These are phyloP conservation scores for Yponomeuta sedellus DNA, from an alignment of 2,888 invertebrate genomes.

Conservation along the genomic window DNA sequence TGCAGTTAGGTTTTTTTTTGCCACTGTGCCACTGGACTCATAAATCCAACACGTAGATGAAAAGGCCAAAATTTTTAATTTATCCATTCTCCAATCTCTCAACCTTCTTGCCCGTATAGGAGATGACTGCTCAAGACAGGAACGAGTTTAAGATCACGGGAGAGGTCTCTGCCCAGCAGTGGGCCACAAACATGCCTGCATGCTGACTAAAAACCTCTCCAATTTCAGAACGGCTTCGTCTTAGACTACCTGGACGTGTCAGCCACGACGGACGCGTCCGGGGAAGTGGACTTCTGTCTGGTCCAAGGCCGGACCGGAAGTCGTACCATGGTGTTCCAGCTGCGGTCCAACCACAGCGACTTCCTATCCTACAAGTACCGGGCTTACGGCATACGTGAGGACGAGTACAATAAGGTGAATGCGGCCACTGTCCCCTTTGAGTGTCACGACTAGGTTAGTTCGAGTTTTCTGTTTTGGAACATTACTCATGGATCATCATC, in stretches of 20 bases:
- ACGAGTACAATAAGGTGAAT: slow-evolving; percentile 65
- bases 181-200: too few relatives aligned
- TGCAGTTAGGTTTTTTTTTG: too few relatives aligned
- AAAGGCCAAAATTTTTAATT: too few relatives aligned
- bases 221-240: slow-evolving; percentile 52
- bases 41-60: too few relatives aligned
- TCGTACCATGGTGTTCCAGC: slow-evolving; percentile 51
- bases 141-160: too few relatives aligned
- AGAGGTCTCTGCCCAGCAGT: too few relatives aligned
- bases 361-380: slow-evolving; percentile 57
- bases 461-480: slow-evolving; percentile 10
- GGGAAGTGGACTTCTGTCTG: slow-evolving; percentile 49
- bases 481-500: not conserved
- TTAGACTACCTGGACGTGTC: slow-evolving; percentile 55
- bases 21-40: too few relatives aligned
- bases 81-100: too few relatives aligned
- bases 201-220: too few relatives aligned
- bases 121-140: too few relatives aligned
- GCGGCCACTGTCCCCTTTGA: slow-evolving; percentile 31
- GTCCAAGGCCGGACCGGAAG: slow-evolving; percentile 51
- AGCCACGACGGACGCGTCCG: slow-evolving; percentile 43
- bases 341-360: slow-evolving; percentile 59
- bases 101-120: too few relatives aligned
- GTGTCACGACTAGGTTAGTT: slow-evolving; percentile 39
- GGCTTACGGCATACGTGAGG: slow-evolving; percentile 57